phyloP scores from a whole-genome alignment of 2,888 invertebrate genomes.

The Synergus umbraculus region DNA sequence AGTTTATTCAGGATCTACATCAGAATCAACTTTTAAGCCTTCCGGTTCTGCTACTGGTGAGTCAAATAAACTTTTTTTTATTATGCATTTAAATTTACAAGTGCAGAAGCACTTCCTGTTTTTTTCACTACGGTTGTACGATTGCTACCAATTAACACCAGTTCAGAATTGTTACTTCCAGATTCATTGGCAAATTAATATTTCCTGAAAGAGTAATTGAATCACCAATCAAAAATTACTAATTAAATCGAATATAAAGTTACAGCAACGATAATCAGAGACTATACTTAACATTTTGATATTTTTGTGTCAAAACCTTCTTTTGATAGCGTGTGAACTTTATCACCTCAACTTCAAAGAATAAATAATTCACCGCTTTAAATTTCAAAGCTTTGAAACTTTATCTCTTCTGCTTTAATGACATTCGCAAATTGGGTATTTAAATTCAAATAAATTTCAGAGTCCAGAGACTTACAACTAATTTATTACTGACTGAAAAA shows the following conservation, averaged over 20 bases:
- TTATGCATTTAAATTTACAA: no score
- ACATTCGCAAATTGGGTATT: background rate
- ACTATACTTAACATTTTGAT: no score
- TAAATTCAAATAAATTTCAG: background rate
- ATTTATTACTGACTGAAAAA: no score
- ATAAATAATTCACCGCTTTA: background rate
- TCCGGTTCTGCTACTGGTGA: conserved; percentile 74
- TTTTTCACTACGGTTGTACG: background rate
- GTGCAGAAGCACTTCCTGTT: background rate
- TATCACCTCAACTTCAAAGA: background rate
- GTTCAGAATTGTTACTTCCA: background rate
- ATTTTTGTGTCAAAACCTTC: background rate
- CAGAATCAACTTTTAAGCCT: conserved; percentile 42
- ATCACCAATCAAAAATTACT: background rate
- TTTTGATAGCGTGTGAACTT: background rate
- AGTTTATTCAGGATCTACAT: conserved; percentile 37
- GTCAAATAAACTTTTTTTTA: conserved; percentile 22
- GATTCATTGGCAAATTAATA: background rate
- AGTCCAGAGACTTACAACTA: background rate
- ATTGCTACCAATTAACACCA: background rate
- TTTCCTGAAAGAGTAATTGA: background rate
- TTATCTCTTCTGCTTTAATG: background rate
- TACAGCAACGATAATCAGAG: no score
- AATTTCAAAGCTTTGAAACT: background rate
- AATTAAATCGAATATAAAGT: background rate